These are phyloP conservation scores for Crossaster papposus DNA, from an alignment of 53 echinoderm and acorn worm genomes.

Conservation along the genomic window DNA sequence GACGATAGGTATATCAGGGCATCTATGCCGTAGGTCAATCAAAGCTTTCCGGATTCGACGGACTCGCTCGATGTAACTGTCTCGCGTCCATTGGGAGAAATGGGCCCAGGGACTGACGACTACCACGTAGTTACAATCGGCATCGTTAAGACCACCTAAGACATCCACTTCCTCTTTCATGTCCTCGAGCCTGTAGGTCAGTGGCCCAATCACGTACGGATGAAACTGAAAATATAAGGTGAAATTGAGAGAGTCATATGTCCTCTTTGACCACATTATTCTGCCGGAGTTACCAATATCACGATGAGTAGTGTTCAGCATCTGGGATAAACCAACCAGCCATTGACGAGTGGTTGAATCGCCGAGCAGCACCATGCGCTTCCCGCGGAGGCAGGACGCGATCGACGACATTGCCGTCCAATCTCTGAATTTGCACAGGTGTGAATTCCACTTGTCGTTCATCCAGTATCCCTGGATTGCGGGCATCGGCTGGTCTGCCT, in stretches of 20 bases:
- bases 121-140: constrained; percentile 52
- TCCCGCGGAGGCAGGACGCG: constrained; percentile 7
- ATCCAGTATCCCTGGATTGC: constrained; percentile 67
- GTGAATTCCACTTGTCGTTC: constrained; percentile 47
- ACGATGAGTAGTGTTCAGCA: neutral
- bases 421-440: constrained; percentile 45
- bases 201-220: constrained; percentile 15
- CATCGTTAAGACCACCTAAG: constrained; percentile 17
- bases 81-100: constrained; percentile 63
- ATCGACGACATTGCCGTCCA: neutral
- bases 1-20: constrained; percentile 57
- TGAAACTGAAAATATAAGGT: constrained; percentile 60
- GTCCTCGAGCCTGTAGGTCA: neutral
- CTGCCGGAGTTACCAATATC: neutral
- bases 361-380: constrained; percentile 29
- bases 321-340: neutral
- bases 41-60: constrained; percentile 47
- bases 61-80: constrained; percentile 52
- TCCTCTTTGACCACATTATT: too few species aligned
- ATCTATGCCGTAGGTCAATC: constrained; percentile 23
- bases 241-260: constrained; percentile 22
- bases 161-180: constrained; percentile 42
- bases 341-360: constrained; percentile 49
- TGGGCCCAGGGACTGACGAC: constrained; percentile 62
- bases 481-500: constrained; percentile 21